Evolutionary conservation across 2,888 invertebrate species (phyloP).

Genomic region (Lasioglossum zephyrum): DNA sequence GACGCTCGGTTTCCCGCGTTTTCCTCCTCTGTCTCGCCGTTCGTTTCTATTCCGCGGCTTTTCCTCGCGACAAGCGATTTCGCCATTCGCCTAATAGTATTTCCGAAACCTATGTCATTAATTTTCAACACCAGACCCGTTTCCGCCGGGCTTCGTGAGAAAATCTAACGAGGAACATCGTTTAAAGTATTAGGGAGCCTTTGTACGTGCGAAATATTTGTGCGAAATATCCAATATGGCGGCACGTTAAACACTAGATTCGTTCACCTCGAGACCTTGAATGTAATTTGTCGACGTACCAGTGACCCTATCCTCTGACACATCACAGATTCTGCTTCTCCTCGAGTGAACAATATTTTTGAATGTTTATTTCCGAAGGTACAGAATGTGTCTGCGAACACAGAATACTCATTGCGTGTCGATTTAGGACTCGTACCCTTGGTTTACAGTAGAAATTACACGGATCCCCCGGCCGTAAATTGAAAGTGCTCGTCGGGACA

Average conservation of each 20-base stretch:
- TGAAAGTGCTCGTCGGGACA: not conserved
- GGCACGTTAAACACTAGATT: not conserved
- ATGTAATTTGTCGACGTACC: not conserved
- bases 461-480: not conserved
- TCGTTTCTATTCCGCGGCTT: not conserved
- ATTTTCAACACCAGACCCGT: not conserved
- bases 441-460: not conserved
- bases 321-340: not conserved
- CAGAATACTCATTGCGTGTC: not conserved
- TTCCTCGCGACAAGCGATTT: not conserved
- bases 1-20: slow-evolving; percentile 26
- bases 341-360: not conserved
- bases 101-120: not conserved
- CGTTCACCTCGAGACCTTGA: not conserved
- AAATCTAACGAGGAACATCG: not conserved
- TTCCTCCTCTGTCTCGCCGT: slow-evolving; percentile 11
- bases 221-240: not conserved
- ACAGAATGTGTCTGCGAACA: not conserved
- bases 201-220: too few relatives aligned
- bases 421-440: not conserved
- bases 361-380: not conserved
- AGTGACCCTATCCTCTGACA: not conserved
- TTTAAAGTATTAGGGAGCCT: not conserved
- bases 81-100: not conserved
- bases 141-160: not conserved